A percentile compares a stretch with the other conserved stretches of the same genome.
These are phyloP conservation scores for Meloidogyne chitwoodi DNA, from an alignment of 1,140 invertebrate genomes.

Conservation along the genomic window DNA sequence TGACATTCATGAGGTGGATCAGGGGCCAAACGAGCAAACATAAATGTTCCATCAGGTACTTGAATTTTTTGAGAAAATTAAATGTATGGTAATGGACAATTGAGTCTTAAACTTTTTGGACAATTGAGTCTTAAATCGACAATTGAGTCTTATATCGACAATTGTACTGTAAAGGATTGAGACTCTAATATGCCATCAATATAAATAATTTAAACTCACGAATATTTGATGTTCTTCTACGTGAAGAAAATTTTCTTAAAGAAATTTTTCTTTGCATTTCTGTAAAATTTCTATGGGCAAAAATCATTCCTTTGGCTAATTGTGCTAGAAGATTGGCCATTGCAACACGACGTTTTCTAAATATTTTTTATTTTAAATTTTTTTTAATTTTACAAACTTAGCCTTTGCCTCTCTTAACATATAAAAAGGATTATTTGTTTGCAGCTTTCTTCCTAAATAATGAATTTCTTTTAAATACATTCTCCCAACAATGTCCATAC, in stretches of 20 bases:
- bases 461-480: constrained; percentile 60
- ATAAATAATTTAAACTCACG: constrained; percentile 31
- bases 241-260: constrained; percentile 5
- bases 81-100: neutral
- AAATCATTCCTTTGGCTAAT: constrained; percentile 57
- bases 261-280: constrained; percentile 42
- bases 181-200: too few relatives aligned
- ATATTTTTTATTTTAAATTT: constrained; percentile 6
- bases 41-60: constrained; percentile 59
- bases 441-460: constrained; percentile 55
- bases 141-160: too few relatives aligned
- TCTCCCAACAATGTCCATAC: constrained; percentile 57
- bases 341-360: constrained; percentile 44
- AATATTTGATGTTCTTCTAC: constrained; percentile 41
- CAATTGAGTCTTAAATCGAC: too few relatives aligned
- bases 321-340: constrained; percentile 57
- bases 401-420: constrained; percentile 57
- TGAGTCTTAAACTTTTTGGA: neutral
- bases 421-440: constrained; percentile 59
- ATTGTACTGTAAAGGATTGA: too few relatives aligned
- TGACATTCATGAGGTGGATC: constrained; percentile 59
- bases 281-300: constrained; percentile 55
- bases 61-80: constrained; percentile 15
- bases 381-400: constrained; percentile 35
- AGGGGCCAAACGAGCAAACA: constrained; percentile 55